Percentiles rank a stretch among this genome's conserved stretches.
These are phyloP conservation scores for Drosophila meridionalis DNA, from an alignment of 2,888 invertebrate species.

Conservation along the genomic window DNA sequence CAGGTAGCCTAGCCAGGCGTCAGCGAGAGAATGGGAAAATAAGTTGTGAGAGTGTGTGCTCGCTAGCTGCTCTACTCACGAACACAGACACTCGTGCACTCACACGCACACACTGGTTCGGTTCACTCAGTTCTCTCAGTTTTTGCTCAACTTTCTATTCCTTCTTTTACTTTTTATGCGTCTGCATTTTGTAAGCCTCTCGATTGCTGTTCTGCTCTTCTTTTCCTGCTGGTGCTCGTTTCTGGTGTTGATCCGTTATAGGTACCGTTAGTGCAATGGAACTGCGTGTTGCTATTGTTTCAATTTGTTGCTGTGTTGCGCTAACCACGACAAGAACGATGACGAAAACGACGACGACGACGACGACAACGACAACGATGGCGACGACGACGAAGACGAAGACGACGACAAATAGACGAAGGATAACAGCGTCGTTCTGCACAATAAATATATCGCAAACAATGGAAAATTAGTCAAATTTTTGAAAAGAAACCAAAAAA, in stretches of 20 bases:
- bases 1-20: background rate
- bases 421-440: slow-evolving; percentile 65
- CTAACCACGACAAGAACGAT: slow-evolving; percentile 49
- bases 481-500: background rate
- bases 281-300: slow-evolving; percentile 16
- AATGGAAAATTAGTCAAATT: slow-evolving; percentile 7
- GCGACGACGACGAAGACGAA: slow-evolving; percentile 47
- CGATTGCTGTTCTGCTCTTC: slow-evolving; percentile 5
- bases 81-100: slow-evolving; percentile 1
- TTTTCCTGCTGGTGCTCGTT: slow-evolving; percentile 2
- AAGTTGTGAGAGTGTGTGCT: slow-evolving; percentile 17
- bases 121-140: slow-evolving; percentile 4
- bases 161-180: slow-evolving; percentile 30
- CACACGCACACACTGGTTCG: background rate
- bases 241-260: slow-evolving; percentile 41
- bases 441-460: slow-evolving; percentile 13
- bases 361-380: slow-evolving; percentile 46
- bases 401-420: slow-evolving; percentile 59
- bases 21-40: slow-evolving; percentile 11
- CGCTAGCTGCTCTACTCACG: slow-evolving; percentile 28
- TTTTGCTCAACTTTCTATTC: slow-evolving; percentile 10
- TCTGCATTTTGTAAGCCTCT: slow-evolving; percentile 45
- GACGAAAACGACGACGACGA: slow-evolving; percentile 40
- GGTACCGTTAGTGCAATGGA: slow-evolving; percentile 42
- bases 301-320: slow-evolving; percentile 32